Evolutionary conservation across 2,888 invertebrate genomes (phyloP).

Genomic region (Blastobasis adustella): DNA sequence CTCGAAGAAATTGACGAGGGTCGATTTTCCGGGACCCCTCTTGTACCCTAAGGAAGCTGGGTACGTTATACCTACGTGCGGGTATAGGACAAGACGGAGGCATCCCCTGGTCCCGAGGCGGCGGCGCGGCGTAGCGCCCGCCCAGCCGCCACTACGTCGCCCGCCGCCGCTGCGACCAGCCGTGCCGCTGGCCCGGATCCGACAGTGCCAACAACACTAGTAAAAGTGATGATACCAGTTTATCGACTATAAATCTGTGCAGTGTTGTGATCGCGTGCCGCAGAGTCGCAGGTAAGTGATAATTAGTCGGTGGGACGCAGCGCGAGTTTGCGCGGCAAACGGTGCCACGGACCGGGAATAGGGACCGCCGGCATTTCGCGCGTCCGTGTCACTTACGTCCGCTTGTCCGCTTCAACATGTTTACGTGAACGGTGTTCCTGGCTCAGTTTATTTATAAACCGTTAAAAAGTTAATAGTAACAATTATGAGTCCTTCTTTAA

Average conservation of each 20-base stretch:
- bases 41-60: conserved; percentile 5
- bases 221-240: conserved; percentile 72
- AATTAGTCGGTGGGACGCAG: conserved; percentile 61
- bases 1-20: conserved; percentile 24
- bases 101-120: conserved; percentile 41
- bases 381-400: conserved; percentile 42
- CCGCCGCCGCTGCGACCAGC: conserved; percentile 53
- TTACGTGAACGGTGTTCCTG: conserved; percentile 13
- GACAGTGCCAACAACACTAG: conserved; percentile 43
- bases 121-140: conserved; percentile 46
- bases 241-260: conserved; percentile 71
- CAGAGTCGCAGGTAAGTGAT: conserved; percentile 74
- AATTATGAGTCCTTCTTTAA: too few species aligned
- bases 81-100: conserved; percentile 27
- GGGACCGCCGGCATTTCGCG: conserved; percentile 37
- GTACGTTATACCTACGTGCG: neutral
- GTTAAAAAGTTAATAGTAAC: neutral
- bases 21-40: conserved; percentile 29
- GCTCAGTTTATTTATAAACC: neutral
- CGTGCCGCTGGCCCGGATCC: conserved; percentile 33
- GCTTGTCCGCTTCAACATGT: conserved; percentile 47
- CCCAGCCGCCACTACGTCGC: conserved; percentile 47
- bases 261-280: conserved; percentile 68
- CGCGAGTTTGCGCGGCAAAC: conserved; percentile 56
- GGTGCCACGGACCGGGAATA: conserved; percentile 34